These are phyloP conservation scores for Dicrostonyx torquatus DNA, from an alignment of 2,797 vertebrate genomes.

Conservation along the genomic window DNA sequence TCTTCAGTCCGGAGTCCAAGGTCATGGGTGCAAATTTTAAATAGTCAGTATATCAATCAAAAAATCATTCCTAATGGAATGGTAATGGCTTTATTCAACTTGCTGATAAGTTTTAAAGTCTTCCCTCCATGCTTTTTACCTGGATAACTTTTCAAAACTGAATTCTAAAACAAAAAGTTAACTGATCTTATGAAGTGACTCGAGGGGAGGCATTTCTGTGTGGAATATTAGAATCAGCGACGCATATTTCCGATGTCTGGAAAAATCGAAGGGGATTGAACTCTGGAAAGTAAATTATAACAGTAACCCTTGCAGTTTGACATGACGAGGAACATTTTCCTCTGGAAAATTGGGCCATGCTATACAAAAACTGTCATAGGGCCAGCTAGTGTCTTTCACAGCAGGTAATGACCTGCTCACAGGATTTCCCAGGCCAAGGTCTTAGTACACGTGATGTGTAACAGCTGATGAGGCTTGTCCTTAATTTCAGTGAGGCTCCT, in stretches of 20 bases:
- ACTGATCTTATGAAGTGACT: not conserved
- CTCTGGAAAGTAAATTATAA: constrained; percentile 37
- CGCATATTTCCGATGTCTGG: not conserved
- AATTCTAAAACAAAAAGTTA: constrained; percentile 26
- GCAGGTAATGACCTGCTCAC: accelerated
- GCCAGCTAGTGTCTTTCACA: accelerated
- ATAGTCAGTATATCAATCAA: constrained; percentile 53
- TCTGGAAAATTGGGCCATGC: not conserved
- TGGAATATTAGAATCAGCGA: constrained; percentile 19
- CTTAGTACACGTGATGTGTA: accelerated
- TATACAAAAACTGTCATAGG: accelerated
- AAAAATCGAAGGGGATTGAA: constrained; percentile 34
- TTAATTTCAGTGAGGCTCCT: not conserved
- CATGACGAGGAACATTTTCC: not conserved
- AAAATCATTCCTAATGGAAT: constrained; percentile 65
- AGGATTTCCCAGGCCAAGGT: accelerated
- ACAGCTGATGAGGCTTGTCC: accelerated
- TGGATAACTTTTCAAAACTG: constrained; percentile 44
- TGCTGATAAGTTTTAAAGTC: constrained; percentile 57
- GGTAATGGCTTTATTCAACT: constrained; percentile 31
- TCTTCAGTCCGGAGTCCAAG: constrained; percentile 54
- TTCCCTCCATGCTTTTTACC: not conserved
- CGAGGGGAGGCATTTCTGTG: not conserved
- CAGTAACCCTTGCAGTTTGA: not conserved
- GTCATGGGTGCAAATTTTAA: constrained; percentile 74